A percentile compares a stretch with the other conserved stretches of the same genome.
phyloP scores from a whole-genome alignment of 2,113 vertebrate genomes.

The Euleptes europaea region DNA sequence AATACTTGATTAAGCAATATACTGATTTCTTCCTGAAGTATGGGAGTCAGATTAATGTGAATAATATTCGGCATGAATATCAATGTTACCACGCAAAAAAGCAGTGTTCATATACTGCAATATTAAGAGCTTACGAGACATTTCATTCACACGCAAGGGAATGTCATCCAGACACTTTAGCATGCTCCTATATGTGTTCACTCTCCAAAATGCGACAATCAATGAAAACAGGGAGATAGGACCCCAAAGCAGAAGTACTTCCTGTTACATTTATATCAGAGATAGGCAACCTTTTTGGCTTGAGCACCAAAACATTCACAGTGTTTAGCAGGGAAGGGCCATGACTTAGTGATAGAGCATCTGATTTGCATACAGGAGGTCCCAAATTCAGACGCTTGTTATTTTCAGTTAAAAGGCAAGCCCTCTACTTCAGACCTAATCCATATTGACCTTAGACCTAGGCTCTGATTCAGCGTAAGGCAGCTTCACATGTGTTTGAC shows the following conservation, averaged over 20 bases:
- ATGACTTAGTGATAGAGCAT: too few species aligned
- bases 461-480: too few species aligned
- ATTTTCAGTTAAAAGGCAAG: too few species aligned
- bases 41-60: constrained; percentile 59
- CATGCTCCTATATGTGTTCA: not conserved
- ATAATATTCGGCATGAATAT: constrained; percentile 57
- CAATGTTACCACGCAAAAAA: constrained; percentile 56
- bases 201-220: not conserved
- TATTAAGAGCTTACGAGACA: constrained; percentile 12
- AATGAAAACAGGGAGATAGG: not conserved
- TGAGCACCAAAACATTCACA: too few species aligned
- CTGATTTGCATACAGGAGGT: too few species aligned
- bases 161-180: not conserved
- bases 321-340: too few species aligned
- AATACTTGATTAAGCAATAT: constrained; percentile 71
- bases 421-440: too few species aligned
- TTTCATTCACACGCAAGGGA: not conserved
- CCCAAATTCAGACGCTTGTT: too few species aligned
- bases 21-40: constrained; percentile 68
- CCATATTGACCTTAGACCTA: too few species aligned
- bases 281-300: too few species aligned
- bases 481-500: too few species aligned
- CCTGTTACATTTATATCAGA: not conserved
- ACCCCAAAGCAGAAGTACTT: not conserved
- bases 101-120: accelerated